Base-by-base conservation (phyloP, 2,888 invertebrate species). In the Temnothorax rugatulus region DNA sequence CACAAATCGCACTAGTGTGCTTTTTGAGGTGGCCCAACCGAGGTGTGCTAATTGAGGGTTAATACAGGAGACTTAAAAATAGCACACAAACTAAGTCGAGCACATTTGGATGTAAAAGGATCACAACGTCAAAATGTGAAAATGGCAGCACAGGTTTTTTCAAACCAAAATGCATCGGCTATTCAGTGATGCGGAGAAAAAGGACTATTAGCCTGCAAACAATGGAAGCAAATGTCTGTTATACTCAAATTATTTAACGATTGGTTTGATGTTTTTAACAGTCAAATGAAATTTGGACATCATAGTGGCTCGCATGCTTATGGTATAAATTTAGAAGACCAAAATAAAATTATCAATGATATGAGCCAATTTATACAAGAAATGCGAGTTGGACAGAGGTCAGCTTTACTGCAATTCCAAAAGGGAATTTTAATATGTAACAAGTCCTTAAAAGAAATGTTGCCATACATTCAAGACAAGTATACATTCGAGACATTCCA, bases 281-380 rank as follows among this genome's bases (percentile, higher is more conserved):
- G 59, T 15, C 4, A 13, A 15, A 29, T 1, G 11, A 25, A 59
- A 59, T n/a, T n/a, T n/a, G 59, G 21, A 29, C 15, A 59, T 13
- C 1, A 21, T 38, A 25, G n/a, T 8, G 29, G 29, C 29, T 18
- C n/a, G 11, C 18, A 38, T 63, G 63, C 63, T 2, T 63, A 63
- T 63, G 63, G 63, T 3, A 63, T 38, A 18, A 63, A 63, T 63
- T 63, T 38, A 34, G 9, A 63, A 9, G 25, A n/a, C 9, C 63
- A 63, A 63, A 63, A 63, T 63, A 1, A 63, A 63, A 63, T 63
- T 9, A 63, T 63, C n/a, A 38, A 38, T n/a, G 4, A 63, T 1
- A 63, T 63, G 63, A 38, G n/a, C 4, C 18, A n/a, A 38, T 63
- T 38, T 63, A 63, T 63, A 15, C 9, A 13, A 64, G 9, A 64